Evolutionary conservation across 2,113 vertebrate genomes (phyloP).

Genomic region (Petaurus breviceps): DNA sequence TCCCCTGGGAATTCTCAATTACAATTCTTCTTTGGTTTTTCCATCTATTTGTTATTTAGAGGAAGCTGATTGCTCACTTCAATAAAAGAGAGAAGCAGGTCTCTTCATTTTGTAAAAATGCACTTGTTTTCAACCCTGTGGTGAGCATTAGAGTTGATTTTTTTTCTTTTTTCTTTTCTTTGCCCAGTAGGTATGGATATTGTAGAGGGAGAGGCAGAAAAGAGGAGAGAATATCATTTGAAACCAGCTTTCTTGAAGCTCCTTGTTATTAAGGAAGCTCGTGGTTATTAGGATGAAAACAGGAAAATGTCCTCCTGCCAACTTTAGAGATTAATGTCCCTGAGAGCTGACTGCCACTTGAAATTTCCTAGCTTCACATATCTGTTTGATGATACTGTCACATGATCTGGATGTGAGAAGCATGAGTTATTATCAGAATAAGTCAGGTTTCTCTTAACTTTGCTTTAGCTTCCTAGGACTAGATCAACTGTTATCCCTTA

Average conservation of each 20-base stretch:
- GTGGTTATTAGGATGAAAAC: slow-evolving; percentile 71
- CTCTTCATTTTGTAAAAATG: slow-evolving; percentile 36
- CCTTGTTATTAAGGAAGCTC: slow-evolving; percentile 71
- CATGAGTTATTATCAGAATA: slow-evolving; percentile 70
- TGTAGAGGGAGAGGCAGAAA: slow-evolving; percentile 44
- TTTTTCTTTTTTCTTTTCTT: neutral
- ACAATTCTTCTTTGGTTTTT: slow-evolving; percentile 17
- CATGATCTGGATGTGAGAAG: slow-evolving; percentile 51
- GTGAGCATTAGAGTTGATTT: neutral
- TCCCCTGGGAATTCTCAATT: neutral
- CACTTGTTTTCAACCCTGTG: slow-evolving; percentile 42
- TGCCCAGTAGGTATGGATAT: slow-evolving; percentile 57
- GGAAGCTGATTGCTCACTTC: slow-evolving; percentile 65
- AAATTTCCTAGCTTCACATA: slow-evolving; percentile 63
- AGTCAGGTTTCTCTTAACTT: slow-evolving; percentile 64
- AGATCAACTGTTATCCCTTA: slow-evolving; percentile 46
- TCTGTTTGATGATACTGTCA: slow-evolving; percentile 65
- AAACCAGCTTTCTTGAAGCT: slow-evolving; percentile 66
- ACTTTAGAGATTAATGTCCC: slow-evolving; percentile 60
- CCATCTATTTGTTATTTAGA: slow-evolving; percentile 47
- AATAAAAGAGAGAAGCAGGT: slow-evolving; percentile 58
- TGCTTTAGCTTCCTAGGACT: slow-evolving; percentile 20
- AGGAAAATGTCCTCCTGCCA: slow-evolving; percentile 54
- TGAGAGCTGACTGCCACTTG: slow-evolving; percentile 60
- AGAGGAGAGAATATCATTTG: slow-evolving; percentile 66